Conservation (phyloP, 2,888 invertebrate species). For the Timandra comae region DNA sequence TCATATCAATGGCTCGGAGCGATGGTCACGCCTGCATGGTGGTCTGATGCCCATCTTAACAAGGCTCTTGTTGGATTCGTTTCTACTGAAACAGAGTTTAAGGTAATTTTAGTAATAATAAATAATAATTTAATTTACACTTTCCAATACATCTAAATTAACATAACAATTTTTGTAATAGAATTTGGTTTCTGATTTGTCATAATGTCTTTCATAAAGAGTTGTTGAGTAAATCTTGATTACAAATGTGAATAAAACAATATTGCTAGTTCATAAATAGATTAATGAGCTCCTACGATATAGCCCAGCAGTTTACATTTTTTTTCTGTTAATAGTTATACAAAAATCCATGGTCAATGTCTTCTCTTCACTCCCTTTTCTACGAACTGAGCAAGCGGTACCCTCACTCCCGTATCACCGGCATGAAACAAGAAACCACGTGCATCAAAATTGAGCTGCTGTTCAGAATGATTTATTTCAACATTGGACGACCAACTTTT, state of each 20-base stretch:
- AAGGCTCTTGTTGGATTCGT: constrained; percentile 86
- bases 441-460: constrained; percentile 86
- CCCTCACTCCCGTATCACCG: constrained; percentile 86
- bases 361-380: constrained; percentile 84
- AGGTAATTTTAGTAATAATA: too few species aligned
- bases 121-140: too few species aligned
- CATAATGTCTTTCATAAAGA: too few species aligned
- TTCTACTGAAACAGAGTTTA: constrained; percentile 82
- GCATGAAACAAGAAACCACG: constrained; percentile 84
- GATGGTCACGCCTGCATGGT: constrained; percentile 85
- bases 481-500: constrained; percentile 86
- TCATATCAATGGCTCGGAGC: constrained; percentile 89
- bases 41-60: constrained; percentile 85
- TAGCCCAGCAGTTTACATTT: too few species aligned
- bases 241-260: too few species aligned
- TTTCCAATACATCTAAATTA: too few species aligned
- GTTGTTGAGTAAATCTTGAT: too few species aligned
- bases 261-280: too few species aligned
- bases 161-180: too few species aligned
- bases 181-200: too few species aligned
- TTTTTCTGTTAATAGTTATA: too few species aligned
- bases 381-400: constrained; percentile 88
- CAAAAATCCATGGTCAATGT: constrained; percentile 92
- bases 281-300: too few species aligned
- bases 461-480: constrained; percentile 93